Base-by-base conservation (phyloP, 2,797 vertebrate species). In the Sebastes hubbsi region DNA sequence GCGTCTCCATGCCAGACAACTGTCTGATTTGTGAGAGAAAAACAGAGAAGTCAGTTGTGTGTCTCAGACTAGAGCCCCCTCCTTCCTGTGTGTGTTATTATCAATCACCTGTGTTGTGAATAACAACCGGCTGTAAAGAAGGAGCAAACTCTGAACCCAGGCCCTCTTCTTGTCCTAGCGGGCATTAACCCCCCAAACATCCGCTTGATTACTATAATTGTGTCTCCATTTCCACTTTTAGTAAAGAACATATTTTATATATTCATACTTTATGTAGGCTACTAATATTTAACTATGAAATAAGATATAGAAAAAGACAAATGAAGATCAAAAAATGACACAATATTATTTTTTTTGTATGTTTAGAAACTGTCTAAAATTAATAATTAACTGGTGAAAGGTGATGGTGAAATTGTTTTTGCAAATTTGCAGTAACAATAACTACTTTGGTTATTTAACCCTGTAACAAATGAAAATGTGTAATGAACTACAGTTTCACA, bases 71-170 rank as follows among this genome's bases (percentile, higher is more conserved):
- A 7, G 6, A 58, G 1, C 27, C 52, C 27, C 38, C 56, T 24
- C 58, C 79, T 34, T 29, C 20, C 16, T 80, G 10, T 58, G 9
- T 80, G 10, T 60, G 6, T 4, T 71, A 71, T 86, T 85, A 93
- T 93, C 90, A 88, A 60, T 89, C 72, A 67, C 74, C 20, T 65
- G 14, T 36, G 66, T 77, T 82, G 63, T 86, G 83, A 91, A 85
- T 89, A 93, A 94, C 93, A 88, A 78, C 36, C 4, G 36, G 87
- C 77, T 79, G 80, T 90, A 83, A 88, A 91, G 14, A 77, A 68
- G 71, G 86, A 87, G 69, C 85, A 91, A 93, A 92, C 70, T 85
- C 86, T 84, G 32, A 82, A 70, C 71, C 72, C 12, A 34, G 11
- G 10, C 13, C 52, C 12, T 85, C 65, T 30, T 32, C 52, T 77